Conservation (phyloP, 2,888 invertebrate genomes). For the Anthophora plumipes region DNA sequence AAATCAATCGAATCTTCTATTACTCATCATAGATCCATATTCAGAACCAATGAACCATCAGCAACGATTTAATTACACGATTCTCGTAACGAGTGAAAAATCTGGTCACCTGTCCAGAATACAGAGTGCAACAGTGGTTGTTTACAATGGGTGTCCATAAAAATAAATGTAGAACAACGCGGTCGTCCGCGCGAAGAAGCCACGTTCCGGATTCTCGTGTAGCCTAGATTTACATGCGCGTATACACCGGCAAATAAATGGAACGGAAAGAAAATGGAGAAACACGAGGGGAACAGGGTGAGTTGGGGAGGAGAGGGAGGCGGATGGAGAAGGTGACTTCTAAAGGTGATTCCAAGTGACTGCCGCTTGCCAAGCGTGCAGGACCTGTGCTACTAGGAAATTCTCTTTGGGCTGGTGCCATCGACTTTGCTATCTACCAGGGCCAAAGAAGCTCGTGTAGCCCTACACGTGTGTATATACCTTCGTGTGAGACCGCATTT, state of each 20-base stretch:
- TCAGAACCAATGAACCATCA: neutral
- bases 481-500: constrained; percentile 54
- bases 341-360: constrained; percentile 80
- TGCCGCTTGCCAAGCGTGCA: constrained; percentile 65
- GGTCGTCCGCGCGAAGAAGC: constrained; percentile 17
- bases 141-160: constrained; percentile 35
- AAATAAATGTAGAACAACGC: constrained; percentile 38
- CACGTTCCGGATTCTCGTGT: constrained; percentile 18
- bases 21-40: too few relatives aligned
- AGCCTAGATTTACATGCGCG: constrained; percentile 47
- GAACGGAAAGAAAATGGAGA: constrained; percentile 41
- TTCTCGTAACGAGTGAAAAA: neutral
- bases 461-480: constrained; percentile 13
- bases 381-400: constrained; percentile 78
- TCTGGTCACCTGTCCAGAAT: neutral
- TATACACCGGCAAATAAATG: constrained; percentile 42
- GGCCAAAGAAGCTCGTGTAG: constrained; percentile 50
- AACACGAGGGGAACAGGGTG: neutral
- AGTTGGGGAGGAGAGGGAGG: too few relatives aligned
- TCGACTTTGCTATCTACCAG: constrained; percentile 64
- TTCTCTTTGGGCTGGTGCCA: constrained; percentile 83
- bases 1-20: too few relatives aligned
- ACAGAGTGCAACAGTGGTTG: constrained; percentile 17
- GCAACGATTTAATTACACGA: neutral
- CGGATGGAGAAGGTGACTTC: constrained; percentile 78